Conservation (phyloP, 2,888 invertebrate species). For the Xanthorhoe designata region DNA sequence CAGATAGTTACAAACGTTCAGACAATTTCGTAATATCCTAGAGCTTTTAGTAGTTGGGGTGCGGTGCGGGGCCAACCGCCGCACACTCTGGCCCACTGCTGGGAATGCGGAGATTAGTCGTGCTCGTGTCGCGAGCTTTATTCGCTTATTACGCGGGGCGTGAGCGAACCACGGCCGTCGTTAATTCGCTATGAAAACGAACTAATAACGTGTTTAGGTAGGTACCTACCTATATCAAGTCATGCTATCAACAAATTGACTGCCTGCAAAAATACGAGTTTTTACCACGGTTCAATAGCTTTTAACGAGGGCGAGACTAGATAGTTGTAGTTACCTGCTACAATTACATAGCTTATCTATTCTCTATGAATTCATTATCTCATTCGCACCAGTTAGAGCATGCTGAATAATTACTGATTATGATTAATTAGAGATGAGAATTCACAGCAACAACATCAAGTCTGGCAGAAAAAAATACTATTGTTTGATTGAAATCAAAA, state of each 20-base stretch:
- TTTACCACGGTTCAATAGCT: neutral
- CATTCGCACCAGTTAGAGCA: too few species aligned
- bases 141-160: neutral
- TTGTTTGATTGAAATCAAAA: too few species aligned
- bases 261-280: neutral
- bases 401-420: too few species aligned
- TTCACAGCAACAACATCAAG: too few species aligned
- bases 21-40: neutral
- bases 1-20: neutral
- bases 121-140: neutral
- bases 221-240: too few species aligned
- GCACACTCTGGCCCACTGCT: neutral
- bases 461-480: too few species aligned
- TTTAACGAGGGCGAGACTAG: neutral
- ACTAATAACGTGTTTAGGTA: neutral
- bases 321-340: too few species aligned
- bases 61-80: too few species aligned
- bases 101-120: neutral
- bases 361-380: too few species aligned
- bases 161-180: neutral
- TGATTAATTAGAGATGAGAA: too few species aligned
- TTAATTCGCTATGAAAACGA: neutral
- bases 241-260: neutral
- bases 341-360: neutral
- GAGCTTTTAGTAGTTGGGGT: neutral